A percentile compares a stretch with the other conserved stretches of the same genome.
These are phyloP conservation scores for Pipra filicauda DNA, from an alignment of 2,113 vertebrate species.

Conservation along the genomic window DNA sequence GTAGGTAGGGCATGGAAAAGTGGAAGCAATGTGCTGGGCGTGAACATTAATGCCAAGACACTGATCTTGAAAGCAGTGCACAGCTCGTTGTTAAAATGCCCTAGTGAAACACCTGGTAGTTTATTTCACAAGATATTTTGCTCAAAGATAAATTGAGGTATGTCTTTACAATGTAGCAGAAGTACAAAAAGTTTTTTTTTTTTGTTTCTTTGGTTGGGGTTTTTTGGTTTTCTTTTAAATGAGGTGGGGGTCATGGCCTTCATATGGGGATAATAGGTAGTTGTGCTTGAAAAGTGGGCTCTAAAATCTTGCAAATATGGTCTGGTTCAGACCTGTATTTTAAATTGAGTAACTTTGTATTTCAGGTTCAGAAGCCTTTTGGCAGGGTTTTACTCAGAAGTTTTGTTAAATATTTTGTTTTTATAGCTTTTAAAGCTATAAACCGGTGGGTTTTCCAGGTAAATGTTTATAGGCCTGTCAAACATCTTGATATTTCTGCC, in stretches of 20 bases:
- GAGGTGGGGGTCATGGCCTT: neutral
- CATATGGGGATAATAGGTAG: neutral
- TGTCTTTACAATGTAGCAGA: neutral
- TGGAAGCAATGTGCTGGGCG: neutral
- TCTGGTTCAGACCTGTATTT: neutral
- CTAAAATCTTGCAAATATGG: neutral
- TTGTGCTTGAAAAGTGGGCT: neutral
- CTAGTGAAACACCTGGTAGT: neutral
- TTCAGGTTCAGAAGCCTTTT: neutral
- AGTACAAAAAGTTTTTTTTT: neutral
- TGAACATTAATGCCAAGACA: fast-evolving
- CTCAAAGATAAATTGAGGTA: neutral
- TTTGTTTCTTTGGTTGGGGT: too few species aligned
- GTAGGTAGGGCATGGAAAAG: neutral
- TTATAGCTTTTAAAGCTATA: neutral
- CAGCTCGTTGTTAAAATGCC: neutral
- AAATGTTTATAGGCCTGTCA: neutral
- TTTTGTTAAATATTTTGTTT: neutral
- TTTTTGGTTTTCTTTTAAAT: neutral
- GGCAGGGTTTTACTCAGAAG: neutral
- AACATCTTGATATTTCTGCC: neutral
- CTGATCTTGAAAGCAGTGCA: neutral
- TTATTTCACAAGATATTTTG: neutral
- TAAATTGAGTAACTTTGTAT: neutral
- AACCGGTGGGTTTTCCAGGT: neutral